These are phyloP conservation scores for Parasteatoda tepidariorum DNA, from an alignment of 1,140 invertebrate genomes.

Conservation along the genomic window DNA sequence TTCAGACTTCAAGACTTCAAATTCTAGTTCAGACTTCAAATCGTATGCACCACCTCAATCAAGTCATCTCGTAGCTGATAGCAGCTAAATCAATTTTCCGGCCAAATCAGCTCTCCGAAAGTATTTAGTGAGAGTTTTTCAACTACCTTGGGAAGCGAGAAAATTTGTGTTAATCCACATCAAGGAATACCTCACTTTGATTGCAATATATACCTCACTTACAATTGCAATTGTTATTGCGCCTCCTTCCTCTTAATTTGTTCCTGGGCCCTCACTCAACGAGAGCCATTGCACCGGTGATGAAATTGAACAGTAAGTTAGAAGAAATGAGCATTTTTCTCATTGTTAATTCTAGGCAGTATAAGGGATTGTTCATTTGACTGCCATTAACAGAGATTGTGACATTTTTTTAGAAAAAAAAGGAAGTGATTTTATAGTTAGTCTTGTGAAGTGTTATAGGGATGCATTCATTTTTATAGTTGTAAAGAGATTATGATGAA, in stretches of 20 bases:
- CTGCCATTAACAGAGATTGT: not conserved
- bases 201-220: constrained; percentile 32
- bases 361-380: not conserved
- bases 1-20: too few relatives aligned
- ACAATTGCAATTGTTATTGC: constrained; percentile 49
- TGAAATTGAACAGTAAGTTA: constrained; percentile 3
- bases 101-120: constrained; percentile 38
- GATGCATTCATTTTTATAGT: constrained; percentile 45
- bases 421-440: constrained; percentile 48
- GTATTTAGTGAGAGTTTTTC: constrained; percentile 12
- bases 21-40: constrained; percentile 30
- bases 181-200: constrained; percentile 50
- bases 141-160: not conserved
- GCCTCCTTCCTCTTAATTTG: constrained; percentile 40
- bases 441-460: constrained; percentile 20
- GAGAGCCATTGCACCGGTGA: not conserved
- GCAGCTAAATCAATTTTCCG: constrained; percentile 56
- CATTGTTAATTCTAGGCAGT: too few relatives aligned
- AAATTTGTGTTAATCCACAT: constrained; percentile 17
- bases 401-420: constrained; percentile 26
- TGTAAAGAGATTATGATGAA: constrained; percentile 14
- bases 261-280: constrained; percentile 28
- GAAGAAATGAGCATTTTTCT: too few relatives aligned
- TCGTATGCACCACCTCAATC: constrained; percentile 1
- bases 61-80: constrained; percentile 8